A percentile compares a stretch with the other conserved stretches of the same genome.
Conservation (phyloP, 2,113 vertebrate genomes). For the Galeopterus variegatus region DNA sequence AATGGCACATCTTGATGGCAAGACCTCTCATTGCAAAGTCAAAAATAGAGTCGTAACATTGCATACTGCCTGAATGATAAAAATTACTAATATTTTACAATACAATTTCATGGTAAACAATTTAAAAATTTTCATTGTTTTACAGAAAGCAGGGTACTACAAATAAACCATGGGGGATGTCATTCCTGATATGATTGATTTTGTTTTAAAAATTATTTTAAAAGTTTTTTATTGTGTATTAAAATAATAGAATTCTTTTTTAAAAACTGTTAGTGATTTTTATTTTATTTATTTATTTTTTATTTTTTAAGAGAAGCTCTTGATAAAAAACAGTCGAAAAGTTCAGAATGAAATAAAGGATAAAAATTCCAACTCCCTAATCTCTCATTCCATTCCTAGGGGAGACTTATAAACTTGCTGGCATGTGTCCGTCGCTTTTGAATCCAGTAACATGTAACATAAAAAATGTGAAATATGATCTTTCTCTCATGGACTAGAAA, state of each 20-base stretch:
- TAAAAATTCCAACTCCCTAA: not conserved
- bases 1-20: not conserved
- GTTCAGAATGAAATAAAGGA: constrained; percentile 45
- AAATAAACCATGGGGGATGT: not conserved
- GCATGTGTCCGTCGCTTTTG: not conserved
- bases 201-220: constrained; percentile 14
- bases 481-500: not conserved
- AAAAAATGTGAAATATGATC: not conserved
- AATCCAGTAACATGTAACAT: not conserved
- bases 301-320: not conserved
- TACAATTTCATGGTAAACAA: not conserved
- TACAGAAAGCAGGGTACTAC: not conserved
- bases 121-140: not conserved
- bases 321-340: not conserved
- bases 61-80: not conserved
- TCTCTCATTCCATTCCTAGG: not conserved
- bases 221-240: not conserved
- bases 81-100: not conserved
- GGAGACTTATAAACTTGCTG: not conserved
- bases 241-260: not conserved
- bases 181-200: not conserved
- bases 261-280: too few species aligned
- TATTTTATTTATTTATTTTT: too few species aligned
- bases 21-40: not conserved
- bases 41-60: not conserved